phyloP scores from a whole-genome alignment of 1,140 invertebrate genomes.

The Phenacoccus solenopsis region DNA sequence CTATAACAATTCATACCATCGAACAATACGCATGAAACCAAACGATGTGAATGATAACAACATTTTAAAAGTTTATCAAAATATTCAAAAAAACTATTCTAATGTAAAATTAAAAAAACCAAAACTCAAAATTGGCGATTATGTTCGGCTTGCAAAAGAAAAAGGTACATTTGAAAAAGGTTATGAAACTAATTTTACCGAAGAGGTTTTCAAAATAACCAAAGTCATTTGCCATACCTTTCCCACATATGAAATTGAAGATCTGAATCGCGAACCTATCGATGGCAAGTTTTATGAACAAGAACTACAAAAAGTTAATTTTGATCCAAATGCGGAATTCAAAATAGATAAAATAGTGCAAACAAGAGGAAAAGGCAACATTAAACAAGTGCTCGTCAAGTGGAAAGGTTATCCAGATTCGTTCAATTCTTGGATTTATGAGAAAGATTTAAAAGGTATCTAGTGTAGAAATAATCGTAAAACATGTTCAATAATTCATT shows the following conservation, averaged over 20 bases:
- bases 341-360: neutral
- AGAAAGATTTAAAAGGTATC: neutral
- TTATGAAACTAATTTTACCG: too few relatives aligned
- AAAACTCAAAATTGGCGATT: neutral
- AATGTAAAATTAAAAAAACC: too few relatives aligned
- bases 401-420: too few relatives aligned
- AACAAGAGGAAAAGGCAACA: neutral
- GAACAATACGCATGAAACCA: constrained; percentile 27
- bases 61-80: too few relatives aligned
- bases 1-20: constrained; percentile 26
- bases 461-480: too few relatives aligned
- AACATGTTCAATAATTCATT: neutral
- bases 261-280: constrained; percentile 28
- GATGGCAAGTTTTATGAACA: constrained; percentile 29
- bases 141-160: constrained; percentile 30
- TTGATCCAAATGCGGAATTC: neutral
- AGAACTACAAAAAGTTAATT: constrained; percentile 24
- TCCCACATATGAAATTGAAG: constrained; percentile 29
- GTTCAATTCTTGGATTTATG: constrained; percentile 6
- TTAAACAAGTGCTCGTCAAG: neutral
- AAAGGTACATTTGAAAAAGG: too few relatives aligned
- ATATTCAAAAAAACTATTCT: too few relatives aligned
- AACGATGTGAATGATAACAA: neutral
- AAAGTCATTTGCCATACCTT: too few relatives aligned
- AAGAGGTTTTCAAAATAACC: too few relatives aligned